Evolutionary conservation across 2,888 invertebrate genomes (phyloP).

Genomic region (Drosophila flavopinicola): DNA sequence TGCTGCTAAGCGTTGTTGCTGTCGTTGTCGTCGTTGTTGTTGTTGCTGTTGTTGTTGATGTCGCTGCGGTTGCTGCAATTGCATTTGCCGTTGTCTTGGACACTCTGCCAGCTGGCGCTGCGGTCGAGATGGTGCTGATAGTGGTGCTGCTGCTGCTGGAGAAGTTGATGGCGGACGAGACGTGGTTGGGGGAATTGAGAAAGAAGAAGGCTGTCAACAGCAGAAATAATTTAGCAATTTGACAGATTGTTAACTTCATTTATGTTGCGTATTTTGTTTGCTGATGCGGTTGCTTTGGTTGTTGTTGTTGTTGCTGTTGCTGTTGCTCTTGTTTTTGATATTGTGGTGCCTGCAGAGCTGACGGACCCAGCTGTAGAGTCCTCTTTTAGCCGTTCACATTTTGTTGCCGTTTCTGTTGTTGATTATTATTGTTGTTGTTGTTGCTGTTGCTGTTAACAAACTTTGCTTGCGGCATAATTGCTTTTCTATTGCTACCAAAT

Average conservation of each 20-base stretch:
- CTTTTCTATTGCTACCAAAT: constrained; percentile 42
- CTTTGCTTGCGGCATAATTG: constrained; percentile 70
- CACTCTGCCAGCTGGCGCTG: constrained; percentile 40
- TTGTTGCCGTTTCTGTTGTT: constrained; percentile 47
- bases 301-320: constrained; percentile 17
- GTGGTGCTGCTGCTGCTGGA: constrained; percentile 8
- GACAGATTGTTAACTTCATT: constrained; percentile 85
- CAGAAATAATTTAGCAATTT: constrained; percentile 84
- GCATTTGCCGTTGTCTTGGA: constrained; percentile 41
- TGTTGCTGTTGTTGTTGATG: constrained; percentile 37
- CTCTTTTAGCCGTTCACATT: constrained; percentile 56
- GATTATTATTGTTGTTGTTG: constrained; percentile 14
- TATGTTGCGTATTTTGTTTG: constrained; percentile 77
- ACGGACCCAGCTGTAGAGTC: constrained; percentile 50
- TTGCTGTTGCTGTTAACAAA: constrained; percentile 39
- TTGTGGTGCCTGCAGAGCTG: constrained; percentile 37
- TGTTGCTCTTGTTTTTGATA: constrained; percentile 20
- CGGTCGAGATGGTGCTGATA: constrained; percentile 32
- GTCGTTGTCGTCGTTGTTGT: constrained; percentile 26
- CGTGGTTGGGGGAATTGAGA: constrained; percentile 76
- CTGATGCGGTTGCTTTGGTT: constrained; percentile 37
- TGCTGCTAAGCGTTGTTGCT: constrained; percentile 31
- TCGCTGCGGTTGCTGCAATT: constrained; percentile 27
- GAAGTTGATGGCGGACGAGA: constrained; percentile 24
- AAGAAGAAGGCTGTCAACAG: constrained; percentile 84